A percentile compares a stretch with the other conserved stretches of the same genome.
Conservation (phyloP, 1,140 invertebrate species). For the Drosophila virilis region DNA sequence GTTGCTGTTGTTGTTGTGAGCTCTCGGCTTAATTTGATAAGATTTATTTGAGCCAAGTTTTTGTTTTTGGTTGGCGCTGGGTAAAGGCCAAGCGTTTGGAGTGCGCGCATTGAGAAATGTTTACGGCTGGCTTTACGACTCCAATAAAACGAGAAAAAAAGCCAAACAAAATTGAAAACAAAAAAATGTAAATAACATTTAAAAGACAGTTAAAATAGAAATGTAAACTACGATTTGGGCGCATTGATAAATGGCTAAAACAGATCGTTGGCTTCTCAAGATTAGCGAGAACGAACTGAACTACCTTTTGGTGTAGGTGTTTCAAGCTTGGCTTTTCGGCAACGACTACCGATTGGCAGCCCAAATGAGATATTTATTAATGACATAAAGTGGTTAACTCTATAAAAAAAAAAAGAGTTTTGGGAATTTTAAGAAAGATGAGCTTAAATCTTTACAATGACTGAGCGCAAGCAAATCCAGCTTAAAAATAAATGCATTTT, state of each 20-base stretch:
- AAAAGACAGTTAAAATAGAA: constrained; percentile 69
- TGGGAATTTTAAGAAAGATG: neutral
- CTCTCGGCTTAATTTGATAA: constrained; percentile 74
- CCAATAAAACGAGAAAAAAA: constrained; percentile 36
- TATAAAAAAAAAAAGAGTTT: neutral
- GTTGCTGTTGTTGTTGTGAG: constrained; percentile 24
- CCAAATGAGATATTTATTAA: constrained; percentile 1
- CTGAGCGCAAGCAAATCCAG: too few species aligned
- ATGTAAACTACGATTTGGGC: constrained; percentile 53
- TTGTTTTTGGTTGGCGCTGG: constrained; percentile 15
- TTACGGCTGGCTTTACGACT: constrained; percentile 37
- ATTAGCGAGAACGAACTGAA: constrained; percentile 16
- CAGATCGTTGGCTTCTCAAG: neutral
- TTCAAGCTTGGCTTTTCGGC: neutral
- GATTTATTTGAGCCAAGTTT: constrained; percentile 70
- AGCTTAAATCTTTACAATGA: too few species aligned
- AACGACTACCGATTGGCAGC: constrained; percentile 30
- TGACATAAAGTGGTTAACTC: neutral
- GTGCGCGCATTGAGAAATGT: constrained; percentile 70
- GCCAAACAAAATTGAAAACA: neutral
- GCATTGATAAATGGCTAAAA: constrained; percentile 56
- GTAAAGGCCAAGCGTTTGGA: constrained; percentile 61
- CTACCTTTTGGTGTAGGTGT: constrained; percentile 21
- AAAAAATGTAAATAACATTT: constrained; percentile 62
- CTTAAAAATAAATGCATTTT: too few species aligned